phyloP scores from a whole-genome alignment of 2,113 vertebrate genomes.

The Lagopus leucura region DNA sequence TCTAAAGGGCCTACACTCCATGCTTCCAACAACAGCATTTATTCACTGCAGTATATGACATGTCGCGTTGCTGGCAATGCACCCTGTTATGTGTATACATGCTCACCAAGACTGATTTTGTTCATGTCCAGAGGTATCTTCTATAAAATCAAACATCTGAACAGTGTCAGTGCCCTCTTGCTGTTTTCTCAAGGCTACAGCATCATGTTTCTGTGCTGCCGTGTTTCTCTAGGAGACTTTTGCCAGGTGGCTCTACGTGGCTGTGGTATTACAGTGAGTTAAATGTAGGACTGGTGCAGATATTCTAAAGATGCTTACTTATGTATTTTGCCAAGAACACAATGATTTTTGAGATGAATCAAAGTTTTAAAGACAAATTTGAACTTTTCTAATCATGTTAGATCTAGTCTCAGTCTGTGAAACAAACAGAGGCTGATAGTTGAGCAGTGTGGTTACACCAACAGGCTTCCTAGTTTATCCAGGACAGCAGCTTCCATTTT shows the following conservation, averaged over 20 bases:
- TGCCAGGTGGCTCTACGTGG: not conserved
- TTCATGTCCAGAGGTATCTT: not conserved
- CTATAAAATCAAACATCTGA: not conserved
- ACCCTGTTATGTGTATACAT: not conserved
- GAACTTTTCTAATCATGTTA: not conserved
- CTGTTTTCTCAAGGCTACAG: not conserved
- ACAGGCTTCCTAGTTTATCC: not conserved
- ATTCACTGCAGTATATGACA: accelerated
- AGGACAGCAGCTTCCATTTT: not conserved
- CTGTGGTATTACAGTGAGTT: not conserved
- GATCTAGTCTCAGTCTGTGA: not conserved
- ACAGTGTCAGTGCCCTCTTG: not conserved
- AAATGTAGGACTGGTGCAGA: not conserved
- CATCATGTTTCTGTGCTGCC: not conserved
- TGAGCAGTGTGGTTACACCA: not conserved
- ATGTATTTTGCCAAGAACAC: not conserved
- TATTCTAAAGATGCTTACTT: not conserved
- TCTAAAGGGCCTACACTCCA: not conserved
- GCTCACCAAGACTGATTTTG: not conserved
- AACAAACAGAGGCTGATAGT: not conserved
- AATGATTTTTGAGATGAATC: not conserved
- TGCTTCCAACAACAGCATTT: accelerated
- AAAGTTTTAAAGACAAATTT: not conserved
- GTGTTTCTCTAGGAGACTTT: not conserved
- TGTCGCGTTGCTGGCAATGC: accelerated